A percentile compares a stretch with the other conserved stretches of the same genome.
Evolutionary conservation across 2,797 vertebrate species (phyloP).

Genomic region (Gambelia wislizenii): DNA sequence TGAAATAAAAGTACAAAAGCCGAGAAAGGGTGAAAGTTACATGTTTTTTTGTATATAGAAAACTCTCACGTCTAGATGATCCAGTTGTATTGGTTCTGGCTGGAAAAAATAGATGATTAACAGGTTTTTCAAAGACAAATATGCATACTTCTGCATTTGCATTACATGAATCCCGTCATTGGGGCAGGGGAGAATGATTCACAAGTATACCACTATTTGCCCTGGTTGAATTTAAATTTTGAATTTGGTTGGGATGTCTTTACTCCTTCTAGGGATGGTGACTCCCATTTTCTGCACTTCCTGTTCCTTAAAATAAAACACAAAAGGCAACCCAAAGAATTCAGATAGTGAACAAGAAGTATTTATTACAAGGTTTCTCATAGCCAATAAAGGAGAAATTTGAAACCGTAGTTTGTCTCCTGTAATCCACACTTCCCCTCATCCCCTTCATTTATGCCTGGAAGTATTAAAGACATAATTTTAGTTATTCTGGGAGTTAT

Average conservation of each 20-base stretch:
- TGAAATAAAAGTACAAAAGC: conserved; percentile 80
- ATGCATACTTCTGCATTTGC: conserved; percentile 77
- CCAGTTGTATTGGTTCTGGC: conserved; percentile 81
- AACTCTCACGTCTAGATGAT: conserved; percentile 82
- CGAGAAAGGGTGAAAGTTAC: conserved; percentile 83
- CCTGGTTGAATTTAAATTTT: conserved; percentile 45
- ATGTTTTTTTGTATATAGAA: conserved; percentile 85
- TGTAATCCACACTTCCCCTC: conserved; percentile 35
- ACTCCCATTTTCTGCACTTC: conserved; percentile 74
- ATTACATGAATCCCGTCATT: conserved; percentile 63
- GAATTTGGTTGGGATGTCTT: conserved; percentile 64
- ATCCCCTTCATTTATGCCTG: conserved; percentile 46
- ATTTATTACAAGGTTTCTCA: conserved; percentile 71
- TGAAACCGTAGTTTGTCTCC: neutral
- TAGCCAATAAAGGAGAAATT: conserved; percentile 52
- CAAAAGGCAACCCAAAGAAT: conserved; percentile 81
- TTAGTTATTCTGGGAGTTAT: conserved; percentile 25
- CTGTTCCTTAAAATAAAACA: conserved; percentile 60
- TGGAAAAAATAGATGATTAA: conserved; percentile 80
- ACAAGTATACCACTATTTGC: conserved; percentile 55
- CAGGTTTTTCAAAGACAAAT: conserved; percentile 81
- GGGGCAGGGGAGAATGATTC: conserved; percentile 68
- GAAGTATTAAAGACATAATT: conserved; percentile 41
- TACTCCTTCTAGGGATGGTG: conserved; percentile 55
- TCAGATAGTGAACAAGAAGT: conserved; percentile 74